These are phyloP conservation scores for Enteromius treurensis DNA, from an alignment of 2,797 vertebrate species.

Conservation along the genomic window DNA sequence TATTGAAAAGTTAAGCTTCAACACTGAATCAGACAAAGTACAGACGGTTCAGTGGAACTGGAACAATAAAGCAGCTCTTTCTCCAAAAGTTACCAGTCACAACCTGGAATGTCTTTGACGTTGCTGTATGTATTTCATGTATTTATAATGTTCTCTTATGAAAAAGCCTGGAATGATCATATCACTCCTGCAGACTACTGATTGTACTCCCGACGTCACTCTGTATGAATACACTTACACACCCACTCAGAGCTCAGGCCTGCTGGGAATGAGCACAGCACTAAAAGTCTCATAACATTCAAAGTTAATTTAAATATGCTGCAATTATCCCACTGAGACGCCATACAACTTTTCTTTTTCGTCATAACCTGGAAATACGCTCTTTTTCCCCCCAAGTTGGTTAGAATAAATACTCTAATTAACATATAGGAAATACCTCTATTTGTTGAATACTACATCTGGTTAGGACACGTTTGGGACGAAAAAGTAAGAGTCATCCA, in stretches of 20 bases:
- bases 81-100: neutral
- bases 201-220: constrained; percentile 25
- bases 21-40: neutral
- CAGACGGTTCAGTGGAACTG: neutral
- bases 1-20: neutral
- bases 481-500: neutral
- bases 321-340: constrained; percentile 2
- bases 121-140: neutral
- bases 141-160: constrained; percentile 8
- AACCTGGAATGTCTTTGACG: neutral
- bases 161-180: neutral
- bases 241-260: constrained; percentile 18
- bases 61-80: neutral
- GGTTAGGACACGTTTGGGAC: neutral
- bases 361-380: neutral
- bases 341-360: neutral
- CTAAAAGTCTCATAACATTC: constrained; percentile 10
- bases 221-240: constrained; percentile 40
- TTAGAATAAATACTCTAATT: no score
- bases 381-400: no score
- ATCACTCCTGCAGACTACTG: constrained; percentile 21
- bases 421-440: neutral
- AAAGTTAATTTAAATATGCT: constrained; percentile 1
- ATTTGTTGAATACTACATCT: neutral
- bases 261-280: constrained; percentile 8